phyloP scores from a whole-genome alignment of 2,113 vertebrate species.

The Addax nasomaculatus region DNA sequence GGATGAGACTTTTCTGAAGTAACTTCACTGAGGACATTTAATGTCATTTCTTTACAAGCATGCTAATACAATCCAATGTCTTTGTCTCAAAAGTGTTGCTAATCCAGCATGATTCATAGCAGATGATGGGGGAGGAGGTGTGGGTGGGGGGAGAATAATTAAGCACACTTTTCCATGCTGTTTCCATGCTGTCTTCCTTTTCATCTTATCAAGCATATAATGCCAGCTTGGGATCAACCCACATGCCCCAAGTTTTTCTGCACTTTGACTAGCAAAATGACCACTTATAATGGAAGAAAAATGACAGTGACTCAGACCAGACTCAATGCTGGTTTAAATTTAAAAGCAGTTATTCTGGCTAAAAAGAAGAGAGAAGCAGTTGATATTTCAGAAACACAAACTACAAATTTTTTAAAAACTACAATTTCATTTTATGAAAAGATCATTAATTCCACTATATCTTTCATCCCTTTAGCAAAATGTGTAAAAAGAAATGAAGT shows the following conservation, averaged over 20 bases:
- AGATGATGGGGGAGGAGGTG: neutral
- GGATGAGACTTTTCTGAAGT: neutral
- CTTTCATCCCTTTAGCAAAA: neutral
- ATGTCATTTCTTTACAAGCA: neutral
- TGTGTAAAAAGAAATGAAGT: neutral
- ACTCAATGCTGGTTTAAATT: neutral
- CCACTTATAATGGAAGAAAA: neutral
- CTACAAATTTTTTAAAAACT: neutral
- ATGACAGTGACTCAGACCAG: neutral
- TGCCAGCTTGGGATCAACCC: neutral
- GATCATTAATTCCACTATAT: neutral
- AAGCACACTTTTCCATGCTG: neutral
- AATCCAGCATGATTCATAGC: neutral
- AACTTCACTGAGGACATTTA: neutral
- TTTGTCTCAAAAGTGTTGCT: neutral
- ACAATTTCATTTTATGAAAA: neutral
- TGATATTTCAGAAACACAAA: neutral
- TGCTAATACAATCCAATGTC: neutral
- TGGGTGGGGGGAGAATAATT: neutral
- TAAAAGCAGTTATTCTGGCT: neutral
- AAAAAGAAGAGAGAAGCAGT: neutral
- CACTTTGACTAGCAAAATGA: neutral
- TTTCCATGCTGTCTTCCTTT: no score
- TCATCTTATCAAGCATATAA: neutral
- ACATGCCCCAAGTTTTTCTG: accelerated